Base-by-base conservation (phyloP, 2,888 invertebrate species). In the Parasteatoda lunata region DNA sequence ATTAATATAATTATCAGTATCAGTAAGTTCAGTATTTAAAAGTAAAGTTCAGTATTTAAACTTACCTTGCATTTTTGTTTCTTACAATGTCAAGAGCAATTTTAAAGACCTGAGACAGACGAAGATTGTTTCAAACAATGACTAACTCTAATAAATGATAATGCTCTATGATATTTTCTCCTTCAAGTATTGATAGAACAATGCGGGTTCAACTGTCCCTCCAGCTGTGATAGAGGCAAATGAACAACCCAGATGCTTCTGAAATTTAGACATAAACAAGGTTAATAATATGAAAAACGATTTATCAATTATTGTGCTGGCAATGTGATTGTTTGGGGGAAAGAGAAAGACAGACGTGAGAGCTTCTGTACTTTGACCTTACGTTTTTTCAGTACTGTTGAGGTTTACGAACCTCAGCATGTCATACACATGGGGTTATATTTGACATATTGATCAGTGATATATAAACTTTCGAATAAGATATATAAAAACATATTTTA, bases 231-330 rank as follows among this genome's bases (percentile, higher is more conserved):
- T 49, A 65, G 77, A 47, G 13, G 54, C 51, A 66, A 47, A 77
- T 69, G 82, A 70, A 70, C 65, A 84, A 47, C 83, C 83, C 83
- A 77, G 83, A 84, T 84, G 83, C 59, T 84, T 77, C 83, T 84
- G 77, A 77, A 84, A 84, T 77, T 59, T 11, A 81, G 68, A 84
- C 66, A 77, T 65, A 66, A 84, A 77, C 69, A 84, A 77, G 83
- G 77, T 77, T 84, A 84, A 77, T 83, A 30, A 68, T 69, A 83
- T 83, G 83, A 83, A 51, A 59, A 65, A 48, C 73, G 45, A 77
- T 84, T 84, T 72, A 84, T 84, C 77, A 84, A 64, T 68, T 64
- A 45, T 75, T 15, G 54, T 9, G 81, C 81, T 66, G 81, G 81
- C 69, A 75, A 48, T 47, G 70, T 13, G 5, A 47, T 45, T n/a